Percentiles rank a stretch among this genome's conserved stretches.
These are phyloP conservation scores for Eubucco bourcierii DNA, from an alignment of 2,113 vertebrate genomes.

Conservation along the genomic window DNA sequence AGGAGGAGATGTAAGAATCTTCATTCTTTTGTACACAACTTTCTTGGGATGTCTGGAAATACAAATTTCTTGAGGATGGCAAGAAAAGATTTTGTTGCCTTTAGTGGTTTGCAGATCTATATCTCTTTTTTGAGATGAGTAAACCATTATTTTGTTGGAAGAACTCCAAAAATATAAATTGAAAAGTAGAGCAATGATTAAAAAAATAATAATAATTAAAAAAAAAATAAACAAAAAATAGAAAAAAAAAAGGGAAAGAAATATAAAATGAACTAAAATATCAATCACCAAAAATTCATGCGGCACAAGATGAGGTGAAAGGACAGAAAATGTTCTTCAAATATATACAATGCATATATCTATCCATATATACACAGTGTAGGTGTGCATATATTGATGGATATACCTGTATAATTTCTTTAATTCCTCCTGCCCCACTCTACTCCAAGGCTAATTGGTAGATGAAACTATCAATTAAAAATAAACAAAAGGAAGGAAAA, in stretches of 20 bases:
- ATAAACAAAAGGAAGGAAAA: constrained; percentile 62
- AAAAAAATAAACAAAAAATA: constrained; percentile 61
- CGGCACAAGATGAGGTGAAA: constrained; percentile 96
- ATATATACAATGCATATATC: constrained; percentile 78
- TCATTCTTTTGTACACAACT: constrained; percentile 97
- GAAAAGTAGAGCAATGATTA: constrained; percentile 71
- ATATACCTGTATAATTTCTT: constrained; percentile 82
- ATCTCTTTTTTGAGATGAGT: constrained; percentile 65
- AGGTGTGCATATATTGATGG: constrained; percentile 71
- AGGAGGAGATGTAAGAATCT: constrained; percentile 6
- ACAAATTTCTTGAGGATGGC: constrained; percentile 83
- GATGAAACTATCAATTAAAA: constrained; percentile 77
- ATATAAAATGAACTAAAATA: constrained; percentile 77
- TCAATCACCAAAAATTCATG: constrained; percentile 98
- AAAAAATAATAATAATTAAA: constrained; percentile 67
- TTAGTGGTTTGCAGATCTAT: constrained; percentile 82
- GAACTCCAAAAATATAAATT: constrained; percentile 62
- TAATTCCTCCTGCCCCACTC: constrained; percentile 57
- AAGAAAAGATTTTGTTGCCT: constrained; percentile 99
- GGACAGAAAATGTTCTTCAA: constrained; percentile 82
- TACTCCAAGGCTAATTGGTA: constrained; percentile 79
- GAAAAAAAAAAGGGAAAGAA: constrained; percentile 18
- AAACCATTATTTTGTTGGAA: constrained; percentile 67
- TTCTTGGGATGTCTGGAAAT: constrained; percentile 80
- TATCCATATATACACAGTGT: constrained; percentile 68